Conservation (phyloP, 2,888 invertebrate species). For the Drosophila picticornis region DNA sequence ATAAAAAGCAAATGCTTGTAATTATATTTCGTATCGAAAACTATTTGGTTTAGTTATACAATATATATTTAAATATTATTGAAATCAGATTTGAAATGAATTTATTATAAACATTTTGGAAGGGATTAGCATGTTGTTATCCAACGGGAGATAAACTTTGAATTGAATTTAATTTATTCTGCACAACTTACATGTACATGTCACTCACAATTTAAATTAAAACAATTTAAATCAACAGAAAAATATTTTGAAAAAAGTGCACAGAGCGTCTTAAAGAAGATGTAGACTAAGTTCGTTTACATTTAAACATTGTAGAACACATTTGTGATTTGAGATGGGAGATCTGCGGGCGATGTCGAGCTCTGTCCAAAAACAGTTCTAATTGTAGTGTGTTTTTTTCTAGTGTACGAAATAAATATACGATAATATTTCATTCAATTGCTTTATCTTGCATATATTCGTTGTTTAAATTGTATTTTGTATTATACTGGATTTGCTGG, state of each 20-base stretch:
- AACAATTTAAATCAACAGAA: too few species aligned
- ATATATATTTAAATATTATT: neutral
- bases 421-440: neutral
- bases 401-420: neutral
- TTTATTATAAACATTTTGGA: neutral
- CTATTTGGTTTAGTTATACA: neutral
- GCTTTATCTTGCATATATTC: neutral
- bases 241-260: too few species aligned
- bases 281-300: too few species aligned
- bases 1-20: neutral
- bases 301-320: too few species aligned
- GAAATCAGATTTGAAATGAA: neutral
- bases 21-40: neutral
- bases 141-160: neutral
- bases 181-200: too few species aligned
- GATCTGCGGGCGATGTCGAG: neutral
- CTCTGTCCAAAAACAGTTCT: neutral
- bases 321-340: too few species aligned
- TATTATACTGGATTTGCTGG: constrained; percentile 1
- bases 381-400: neutral
- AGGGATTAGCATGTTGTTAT: neutral
- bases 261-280: too few species aligned
- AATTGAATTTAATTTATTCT: neutral
- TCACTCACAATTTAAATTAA: too few species aligned
- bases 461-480: neutral